Percentiles rank a stretch among this genome's conserved stretches.
These are phyloP conservation scores for Eristalis arbustorum DNA, from an alignment of 2,888 invertebrate species.

Conservation along the genomic window DNA sequence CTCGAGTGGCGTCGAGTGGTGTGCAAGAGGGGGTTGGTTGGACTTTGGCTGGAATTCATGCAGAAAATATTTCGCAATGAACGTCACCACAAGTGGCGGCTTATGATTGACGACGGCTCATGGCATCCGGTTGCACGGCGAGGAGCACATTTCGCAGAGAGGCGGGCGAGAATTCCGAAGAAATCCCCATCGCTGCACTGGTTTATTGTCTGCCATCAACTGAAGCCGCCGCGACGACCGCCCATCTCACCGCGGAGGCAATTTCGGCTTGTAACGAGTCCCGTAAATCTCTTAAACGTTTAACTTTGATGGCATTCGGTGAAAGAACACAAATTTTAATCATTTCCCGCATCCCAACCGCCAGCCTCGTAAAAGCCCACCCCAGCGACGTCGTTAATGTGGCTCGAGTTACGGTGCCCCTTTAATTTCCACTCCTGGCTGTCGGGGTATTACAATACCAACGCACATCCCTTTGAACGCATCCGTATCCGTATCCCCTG, in stretches of 20 bases:
- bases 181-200: background rate
- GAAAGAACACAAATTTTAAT: slow-evolving; percentile 31
- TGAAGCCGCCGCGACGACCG: background rate
- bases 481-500: background rate
- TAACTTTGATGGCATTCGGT: slow-evolving; percentile 37
- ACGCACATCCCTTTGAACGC: slow-evolving; percentile 27
- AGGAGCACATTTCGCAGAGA: no score
- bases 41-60: background rate
- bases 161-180: no score
- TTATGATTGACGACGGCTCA: background rate
- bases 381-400: slow-evolving; percentile 20
- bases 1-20: background rate
- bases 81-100: background rate
- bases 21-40: background rate
- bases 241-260: background rate
- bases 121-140: background rate
- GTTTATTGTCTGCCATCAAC: background rate
- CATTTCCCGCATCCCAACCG: slow-evolving; percentile 7
- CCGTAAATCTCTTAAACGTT: slow-evolving; percentile 30
- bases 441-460: slow-evolving; percentile 28
- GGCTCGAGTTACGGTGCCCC: slow-evolving; percentile 16
- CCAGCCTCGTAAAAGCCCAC: background rate
- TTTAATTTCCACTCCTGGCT: slow-evolving; percentile 29
- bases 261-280: background rate
- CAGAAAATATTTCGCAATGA: background rate